phyloP scores from a whole-genome alignment of 2,888 invertebrate genomes.

The Teleogryllus oceanicus region DNA sequence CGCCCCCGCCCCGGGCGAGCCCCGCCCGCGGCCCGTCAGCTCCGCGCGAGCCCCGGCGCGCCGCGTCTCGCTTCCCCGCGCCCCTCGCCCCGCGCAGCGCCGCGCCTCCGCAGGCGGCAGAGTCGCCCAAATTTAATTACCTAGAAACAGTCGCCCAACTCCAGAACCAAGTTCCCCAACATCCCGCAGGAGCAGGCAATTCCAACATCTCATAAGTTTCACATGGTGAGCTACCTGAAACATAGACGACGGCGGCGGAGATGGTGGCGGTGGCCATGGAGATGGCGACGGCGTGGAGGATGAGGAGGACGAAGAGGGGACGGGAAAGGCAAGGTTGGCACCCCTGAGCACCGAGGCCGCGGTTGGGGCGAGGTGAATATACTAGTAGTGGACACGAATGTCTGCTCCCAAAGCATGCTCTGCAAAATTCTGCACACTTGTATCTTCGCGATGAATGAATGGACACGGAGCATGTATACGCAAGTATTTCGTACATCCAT shows the following conservation, averaged over 20 bases:
- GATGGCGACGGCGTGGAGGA: not conserved
- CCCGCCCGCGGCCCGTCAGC: no score
- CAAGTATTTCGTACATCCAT: no score
- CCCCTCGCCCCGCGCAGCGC: not conserved
- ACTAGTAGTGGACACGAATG: no score
- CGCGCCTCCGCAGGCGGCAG: not conserved
- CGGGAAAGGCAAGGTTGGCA: no score
- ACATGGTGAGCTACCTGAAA: not conserved
- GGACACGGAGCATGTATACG: no score
- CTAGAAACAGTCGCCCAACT: constrained; percentile 18
- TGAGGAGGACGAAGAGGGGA: not conserved
- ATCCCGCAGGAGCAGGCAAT: constrained; percentile 18
- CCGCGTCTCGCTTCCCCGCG: not conserved
- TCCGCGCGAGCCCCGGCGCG: no score
- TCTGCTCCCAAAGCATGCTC: no score
- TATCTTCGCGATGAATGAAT: no score
- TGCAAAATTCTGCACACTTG: no score
- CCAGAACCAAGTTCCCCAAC: constrained; percentile 9
- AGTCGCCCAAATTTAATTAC: constrained; percentile 32
- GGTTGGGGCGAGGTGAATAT: no score
- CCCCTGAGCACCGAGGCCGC: no score
- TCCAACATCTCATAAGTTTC: constrained; percentile 18
- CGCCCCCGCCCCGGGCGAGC: no score
- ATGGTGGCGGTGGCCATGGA: not conserved
- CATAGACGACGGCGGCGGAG: not conserved